Evolutionary conservation across 2,888 invertebrate genomes (phyloP), one percentile per base, ranked within the genome.

Genomic region (Thyatira batis): DNA sequence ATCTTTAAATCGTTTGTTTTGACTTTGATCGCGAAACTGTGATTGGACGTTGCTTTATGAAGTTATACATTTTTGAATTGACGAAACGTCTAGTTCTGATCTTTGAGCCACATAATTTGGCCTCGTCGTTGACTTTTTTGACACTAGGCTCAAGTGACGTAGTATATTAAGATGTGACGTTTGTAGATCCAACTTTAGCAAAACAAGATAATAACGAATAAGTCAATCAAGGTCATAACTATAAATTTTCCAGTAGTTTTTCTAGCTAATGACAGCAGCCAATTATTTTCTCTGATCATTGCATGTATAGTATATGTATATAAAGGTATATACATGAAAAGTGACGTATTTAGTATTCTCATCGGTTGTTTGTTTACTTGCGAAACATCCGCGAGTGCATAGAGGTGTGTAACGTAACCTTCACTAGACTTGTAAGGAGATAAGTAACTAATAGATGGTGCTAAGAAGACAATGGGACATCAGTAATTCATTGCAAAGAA

Each of bases 371-470:
- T 72, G 71, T 76, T 78, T 71, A 72, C 71, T 70, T 70, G 69
- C 68, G 64, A 73, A 72, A 79, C 72, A 79, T 78, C 78, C 74
- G 79, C 70, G 68, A 71, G 58, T 58, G 58, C 57, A 52, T 58
- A 57, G 43, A 39, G 53, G 52, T 50, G 49, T 33, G 46, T 39
- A 60, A 43, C 53, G 55, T 69, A 71, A 69, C 69, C 71, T 73
- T 69, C 64, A 60, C 55, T 28, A 33, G 20, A 28, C 50, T 53
- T 45, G 23, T 45, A 33, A 13, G 33, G 33, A 33, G 3, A 33
- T 30, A 30, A 9, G 30, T 30, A 30, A 11, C 30, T 11, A 9
- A 3, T 2, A 11, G 30, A 9, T 4, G n/a, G 2, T 9, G 8
- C n/a, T 30, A n/a, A n/a, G n/a, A n/a, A n/a, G 33, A 33, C 3